Conservation (phyloP, 53 echinoderm and acorn worm genomes). For the Echinometra lucunter region DNA sequence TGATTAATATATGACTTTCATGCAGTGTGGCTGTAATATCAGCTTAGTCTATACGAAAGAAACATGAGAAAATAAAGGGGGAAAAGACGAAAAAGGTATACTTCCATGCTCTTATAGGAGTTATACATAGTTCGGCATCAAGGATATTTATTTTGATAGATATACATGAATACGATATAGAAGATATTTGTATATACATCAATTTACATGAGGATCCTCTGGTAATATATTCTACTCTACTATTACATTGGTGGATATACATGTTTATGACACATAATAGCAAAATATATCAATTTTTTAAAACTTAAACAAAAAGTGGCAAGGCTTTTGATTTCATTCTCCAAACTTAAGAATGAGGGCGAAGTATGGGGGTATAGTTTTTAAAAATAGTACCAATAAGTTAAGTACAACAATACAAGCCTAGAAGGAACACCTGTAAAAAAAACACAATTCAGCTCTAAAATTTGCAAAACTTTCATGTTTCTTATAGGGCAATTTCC, state of each 20-base stretch:
- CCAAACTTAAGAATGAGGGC: background rate
- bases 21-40: constrained; percentile 3
- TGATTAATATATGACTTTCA: background rate
- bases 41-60: background rate
- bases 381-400: too few relatives aligned
- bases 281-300: background rate
- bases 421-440: too few relatives aligned
- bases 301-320: background rate
- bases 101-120: background rate
- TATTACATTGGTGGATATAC: background rate
- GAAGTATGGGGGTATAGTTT: too few relatives aligned
- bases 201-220: background rate
- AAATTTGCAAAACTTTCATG: too few relatives aligned
- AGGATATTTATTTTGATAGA: background rate
- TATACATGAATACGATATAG: background rate
- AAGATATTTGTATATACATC: background rate
- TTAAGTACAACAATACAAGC: too few relatives aligned
- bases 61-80: background rate
- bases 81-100: background rate
- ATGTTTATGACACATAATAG: background rate
- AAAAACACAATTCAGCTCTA: too few relatives aligned
- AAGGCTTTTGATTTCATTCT: background rate
- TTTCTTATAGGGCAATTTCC: too few relatives aligned
- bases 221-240: background rate
- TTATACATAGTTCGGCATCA: background rate